These are phyloP conservation scores for Nasua narica DNA, from an alignment of 2,797 vertebrate genomes.

Conservation along the genomic window DNA sequence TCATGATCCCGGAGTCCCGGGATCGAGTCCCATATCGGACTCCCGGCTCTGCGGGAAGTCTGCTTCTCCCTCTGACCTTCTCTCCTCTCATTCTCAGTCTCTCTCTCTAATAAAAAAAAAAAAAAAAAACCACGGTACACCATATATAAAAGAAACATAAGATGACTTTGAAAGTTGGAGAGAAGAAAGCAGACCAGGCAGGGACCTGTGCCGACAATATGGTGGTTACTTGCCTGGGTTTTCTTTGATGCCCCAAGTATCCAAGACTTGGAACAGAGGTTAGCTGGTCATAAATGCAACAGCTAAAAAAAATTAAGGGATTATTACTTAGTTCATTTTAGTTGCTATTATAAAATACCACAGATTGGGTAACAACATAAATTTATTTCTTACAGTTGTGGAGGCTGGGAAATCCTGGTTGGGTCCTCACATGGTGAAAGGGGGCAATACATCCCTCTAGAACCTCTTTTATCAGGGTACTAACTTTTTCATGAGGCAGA, in stretches of 20 bases:
- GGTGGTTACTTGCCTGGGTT: background rate
- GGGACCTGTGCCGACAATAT: background rate
- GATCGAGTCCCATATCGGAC: too few relatives aligned
- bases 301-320: background rate
- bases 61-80: too few relatives aligned
- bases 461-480: background rate
- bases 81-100: too few relatives aligned
- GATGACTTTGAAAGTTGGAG: background rate
- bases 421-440: background rate
- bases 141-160: background rate
- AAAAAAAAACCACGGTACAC: background rate
- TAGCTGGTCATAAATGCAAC: background rate
- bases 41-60: too few relatives aligned
- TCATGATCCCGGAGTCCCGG: too few relatives aligned
- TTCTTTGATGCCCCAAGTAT: background rate
- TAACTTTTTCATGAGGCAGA: background rate
- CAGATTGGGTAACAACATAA: background rate
- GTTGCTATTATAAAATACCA: background rate
- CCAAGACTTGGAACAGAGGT: background rate
- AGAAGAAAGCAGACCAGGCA: background rate
- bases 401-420: background rate
- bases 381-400: background rate
- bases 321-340: background rate
- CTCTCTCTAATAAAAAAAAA: too few relatives aligned
- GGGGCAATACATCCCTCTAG: background rate